Evolutionary conservation across 2,113 vertebrate species (phyloP), one percentile per base, ranked within the genome.

Genomic region (Tachuris rubrigastra): DNA sequence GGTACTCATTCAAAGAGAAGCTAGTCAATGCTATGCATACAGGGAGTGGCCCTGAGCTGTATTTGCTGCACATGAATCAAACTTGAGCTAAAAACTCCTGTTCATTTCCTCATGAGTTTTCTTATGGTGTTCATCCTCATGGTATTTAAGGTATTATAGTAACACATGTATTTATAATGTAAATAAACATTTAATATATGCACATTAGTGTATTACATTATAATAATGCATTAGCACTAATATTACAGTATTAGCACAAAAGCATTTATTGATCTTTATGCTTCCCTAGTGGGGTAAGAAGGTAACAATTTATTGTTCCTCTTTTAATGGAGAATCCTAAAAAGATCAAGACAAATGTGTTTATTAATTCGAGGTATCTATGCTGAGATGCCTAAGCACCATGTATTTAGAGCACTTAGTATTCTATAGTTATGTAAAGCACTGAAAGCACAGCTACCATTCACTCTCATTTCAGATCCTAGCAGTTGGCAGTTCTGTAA

Each of bases 91-190:
- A 94, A 93, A 85, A 89, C 24, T 73, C 90, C 62, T 76, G 3
- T 77, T 53, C 39, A 63, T 90, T 97, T 97, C 88, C 95, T 94
- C 83, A 84, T 95, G 76, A 90, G 42, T 88, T 95, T 92, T 90
- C 55, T 62, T 90, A 59, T 5, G 84, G 37, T 88, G 39, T 67
- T 94, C 79, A 93, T 92, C 62, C n/a, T 62, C 56, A 46, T 94
- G 90, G 90, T 59, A 95, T 94, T 95, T 86, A 79, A 95, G 65
- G 90, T 66, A 93, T 97, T 96, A 93, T 10, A 84, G 72, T 63
- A 93, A 80, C 39, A 55, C 50, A 74, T 84, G 71, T 84, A 93
- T 79, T 91, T 74, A 67, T 84, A 73, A 88, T 74, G 55, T 62
- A 94, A 92, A 95, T 93, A 85, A 89, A 50, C 53, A 46, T 73